Evolutionary conservation across 2,888 invertebrate species (phyloP), one percentile per base, ranked within the genome.

Genomic region (Erebia palarica): DNA sequence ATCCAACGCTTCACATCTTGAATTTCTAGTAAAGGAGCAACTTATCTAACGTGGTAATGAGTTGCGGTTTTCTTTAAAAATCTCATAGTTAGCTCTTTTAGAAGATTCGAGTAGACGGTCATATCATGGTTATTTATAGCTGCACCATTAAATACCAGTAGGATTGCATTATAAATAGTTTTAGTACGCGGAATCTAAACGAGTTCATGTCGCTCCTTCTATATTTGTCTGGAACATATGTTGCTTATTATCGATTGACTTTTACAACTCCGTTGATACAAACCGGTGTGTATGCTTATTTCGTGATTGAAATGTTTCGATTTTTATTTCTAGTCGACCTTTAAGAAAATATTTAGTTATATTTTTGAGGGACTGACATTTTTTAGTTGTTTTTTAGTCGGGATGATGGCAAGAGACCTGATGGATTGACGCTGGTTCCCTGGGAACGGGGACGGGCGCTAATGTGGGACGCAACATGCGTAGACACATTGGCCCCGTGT

Each of bases 131-230:
- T 55, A 68, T 68, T 73, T 69, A 16, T 68, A 65, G 14, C 36
- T 36, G 36, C 21, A 21, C 21, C 64, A 60, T 68, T 51, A 73
- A 69, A 71, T 66, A 36, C 63, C 51, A 51, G 65, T 27, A 36
- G 36, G 36, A 47, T 61, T 21, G 47, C 65, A 55, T 53, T 68
- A 69, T 63, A 73, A 73, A 73, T 73, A 73, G 68, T 63, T 57
- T 64, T 63, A 65, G 58, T 71, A 73, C 65, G 59, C 63, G 65
- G 63, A 71, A 69, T 71, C 65, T 61, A 64, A 66, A 73, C 61
- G 65, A 63, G 71, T 51, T 61, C 71, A 53, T 58, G 63, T 65
- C 67, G 63, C 47, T 64, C 44, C 16, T 47, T 70, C 70, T 73
- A 73, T 68, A 70, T 73, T 73, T 59, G 68, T 27, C 18, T 42